Conservation (phyloP, 2,888 invertebrate genomes). For the Philopedon plagiatum region DNA sequence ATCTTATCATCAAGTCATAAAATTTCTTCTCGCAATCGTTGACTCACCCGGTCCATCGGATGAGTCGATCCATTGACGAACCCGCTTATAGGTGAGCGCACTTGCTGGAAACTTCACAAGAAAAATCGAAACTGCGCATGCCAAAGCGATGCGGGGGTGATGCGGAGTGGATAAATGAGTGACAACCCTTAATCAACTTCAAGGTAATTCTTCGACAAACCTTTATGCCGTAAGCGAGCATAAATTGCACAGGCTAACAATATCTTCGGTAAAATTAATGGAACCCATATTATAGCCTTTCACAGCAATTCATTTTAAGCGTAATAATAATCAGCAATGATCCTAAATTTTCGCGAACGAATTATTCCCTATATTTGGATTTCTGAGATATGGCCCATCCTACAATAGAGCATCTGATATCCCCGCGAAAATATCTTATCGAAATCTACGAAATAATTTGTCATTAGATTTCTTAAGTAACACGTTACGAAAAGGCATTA, state of each 20-base stretch:
- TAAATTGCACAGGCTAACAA: not conserved
- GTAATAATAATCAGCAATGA: not conserved
- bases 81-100: no score
- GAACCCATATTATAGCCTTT: not conserved
- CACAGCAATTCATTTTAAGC: not conserved
- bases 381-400: slow-evolving; percentile 47
- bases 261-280: not conserved
- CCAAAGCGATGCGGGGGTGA: no score
- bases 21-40: no score
- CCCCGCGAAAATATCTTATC: slow-evolving; percentile 57
- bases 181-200: no score
- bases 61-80: no score
- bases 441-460: slow-evolving; percentile 61
- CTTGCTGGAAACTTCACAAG: no score
- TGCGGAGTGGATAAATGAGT: no score
- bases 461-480: slow-evolving; percentile 62
- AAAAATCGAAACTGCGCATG: no score
- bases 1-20: no score
- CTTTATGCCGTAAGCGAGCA: not conserved
- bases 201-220: no score
- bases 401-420: slow-evolving; percentile 47
- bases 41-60: no score
- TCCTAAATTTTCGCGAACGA: slow-evolving; percentile 16
- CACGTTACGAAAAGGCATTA: slow-evolving; percentile 57
- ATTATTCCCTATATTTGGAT: slow-evolving; percentile 35